Evolutionary conservation across 2,797 vertebrate genomes (phyloP), one percentile per base, ranked within the genome.

Genomic region (Florisuga fusca): DNA sequence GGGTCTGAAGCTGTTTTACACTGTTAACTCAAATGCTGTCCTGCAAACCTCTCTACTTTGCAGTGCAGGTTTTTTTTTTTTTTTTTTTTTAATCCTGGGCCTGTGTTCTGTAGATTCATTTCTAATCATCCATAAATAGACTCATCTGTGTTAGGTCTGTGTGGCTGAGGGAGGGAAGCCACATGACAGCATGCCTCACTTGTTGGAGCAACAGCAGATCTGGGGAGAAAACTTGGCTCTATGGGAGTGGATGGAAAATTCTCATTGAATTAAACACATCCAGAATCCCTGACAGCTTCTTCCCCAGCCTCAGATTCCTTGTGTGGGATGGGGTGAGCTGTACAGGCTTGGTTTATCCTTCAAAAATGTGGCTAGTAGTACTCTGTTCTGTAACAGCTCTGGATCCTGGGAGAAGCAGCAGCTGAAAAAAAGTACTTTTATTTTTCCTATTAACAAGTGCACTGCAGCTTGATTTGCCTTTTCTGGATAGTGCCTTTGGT

Each of bases 121-220:
- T 94, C 95, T 93, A 94, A 96, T 97, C 89, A 84, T 57, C 95
- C 91, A 86, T 94, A 96, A 95, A 94, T 96, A 97, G 95, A 94
- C 93, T 96, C 85, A 74, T 88, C 89, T 90, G 83, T 96, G 91
- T 83, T 94, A 96, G 87, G 91, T 94, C 95, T 95, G 85, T 82
- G 58, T 63, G 90, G 87, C 91, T 94, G 89, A 94, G 95, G 93
- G 94, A 94, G 94, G 92, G 94, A 95, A 96, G 91, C 93, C 94
- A 33, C 94, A 95, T 94, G 95, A 96, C 90, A 96, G 83, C 85
- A 85, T 10, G 75, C 87, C 72, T 96, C 88, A 87, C 93, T 94
- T 96, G 94, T 95, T 96, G 96, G 93, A 96, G 90, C 95, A 96
- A 94, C 95, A 96, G 95, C 89, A 95, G 89, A 89, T 96, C 93